A percentile compares a stretch with the other conserved stretches of the same genome.
Evolutionary conservation across 2,113 vertebrate species (phyloP).

Genomic region (Dasyurus viverrinus): DNA sequence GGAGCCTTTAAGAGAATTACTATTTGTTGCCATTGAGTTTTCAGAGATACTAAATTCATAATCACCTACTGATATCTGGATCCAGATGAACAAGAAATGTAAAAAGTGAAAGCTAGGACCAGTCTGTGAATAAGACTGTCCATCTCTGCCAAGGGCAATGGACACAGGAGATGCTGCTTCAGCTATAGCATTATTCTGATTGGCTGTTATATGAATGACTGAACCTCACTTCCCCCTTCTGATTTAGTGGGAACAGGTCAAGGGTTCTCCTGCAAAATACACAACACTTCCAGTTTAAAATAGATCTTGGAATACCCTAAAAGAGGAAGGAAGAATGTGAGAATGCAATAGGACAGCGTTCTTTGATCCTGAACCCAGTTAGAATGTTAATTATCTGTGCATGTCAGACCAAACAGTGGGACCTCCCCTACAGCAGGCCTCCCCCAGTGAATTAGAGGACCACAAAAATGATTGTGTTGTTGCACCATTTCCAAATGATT

Average conservation of each 20-base stretch:
- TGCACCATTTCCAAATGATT: neutral
- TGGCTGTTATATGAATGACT: slow-evolving; percentile 47
- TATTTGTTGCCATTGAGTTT: neutral
- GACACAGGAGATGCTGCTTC: neutral
- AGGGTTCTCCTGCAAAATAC: slow-evolving; percentile 76
- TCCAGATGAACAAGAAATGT: neutral
- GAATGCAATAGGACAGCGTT: slow-evolving; percentile 64
- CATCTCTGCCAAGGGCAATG: neutral
- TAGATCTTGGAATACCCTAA: slow-evolving; percentile 81
- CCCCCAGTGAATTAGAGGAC: slow-evolving; percentile 23
- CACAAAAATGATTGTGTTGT: neutral
- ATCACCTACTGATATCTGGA: neutral
- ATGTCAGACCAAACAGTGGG: slow-evolving; percentile 59
- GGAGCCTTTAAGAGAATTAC: neutral
- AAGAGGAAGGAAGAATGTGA: slow-evolving; percentile 78
- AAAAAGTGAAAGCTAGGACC: neutral
- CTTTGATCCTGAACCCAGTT: slow-evolving; percentile 80
- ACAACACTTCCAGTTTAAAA: slow-evolving; percentile 79
- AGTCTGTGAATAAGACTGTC: neutral
- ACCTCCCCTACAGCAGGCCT: slow-evolving; percentile 48
- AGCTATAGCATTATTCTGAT: slow-evolving; percentile 40
- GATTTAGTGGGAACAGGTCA: slow-evolving; percentile 82
- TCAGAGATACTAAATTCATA: slow-evolving; percentile 13
- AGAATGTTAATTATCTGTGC: slow-evolving; percentile 81
- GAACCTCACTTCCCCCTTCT: slow-evolving; percentile 66